These are phyloP conservation scores for Tiliacea citrago DNA, from an alignment of 2,888 invertebrate genomes.

Conservation along the genomic window DNA sequence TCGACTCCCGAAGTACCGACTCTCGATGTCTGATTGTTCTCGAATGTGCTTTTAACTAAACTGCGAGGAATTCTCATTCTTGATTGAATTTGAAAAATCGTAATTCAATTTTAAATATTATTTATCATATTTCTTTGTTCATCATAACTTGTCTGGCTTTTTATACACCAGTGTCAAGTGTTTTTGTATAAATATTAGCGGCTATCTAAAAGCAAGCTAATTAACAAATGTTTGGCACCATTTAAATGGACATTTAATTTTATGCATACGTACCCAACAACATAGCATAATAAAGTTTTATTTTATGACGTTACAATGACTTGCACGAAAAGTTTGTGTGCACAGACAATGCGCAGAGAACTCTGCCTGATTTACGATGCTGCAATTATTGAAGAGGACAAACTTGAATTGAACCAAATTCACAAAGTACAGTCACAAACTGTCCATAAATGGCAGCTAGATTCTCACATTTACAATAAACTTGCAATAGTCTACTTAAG, in stretches of 20 bases:
- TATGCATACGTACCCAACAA: neutral
- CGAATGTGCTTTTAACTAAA: constrained; percentile 5
- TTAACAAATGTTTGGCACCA: neutral
- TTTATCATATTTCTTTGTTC: neutral
- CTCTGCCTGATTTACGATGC: neutral
- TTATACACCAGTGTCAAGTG: constrained; percentile 19
- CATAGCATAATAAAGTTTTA: neutral
- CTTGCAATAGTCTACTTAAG: neutral
- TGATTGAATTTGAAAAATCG: constrained; percentile 5
- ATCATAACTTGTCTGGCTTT: neutral
- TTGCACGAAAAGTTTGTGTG: neutral
- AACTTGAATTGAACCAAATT: neutral
- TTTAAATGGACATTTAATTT: neutral
- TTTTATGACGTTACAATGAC: neutral
- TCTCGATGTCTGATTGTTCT: constrained; percentile 21
- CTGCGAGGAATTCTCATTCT: neutral
- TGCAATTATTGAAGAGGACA: neutral
- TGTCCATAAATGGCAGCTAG: neutral
- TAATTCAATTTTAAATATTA: constrained; percentile 14
- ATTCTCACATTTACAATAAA: neutral
- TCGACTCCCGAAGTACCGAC: neutral
- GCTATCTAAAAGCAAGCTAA: neutral
- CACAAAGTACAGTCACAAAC: too few relatives aligned
- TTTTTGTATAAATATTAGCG: neutral
- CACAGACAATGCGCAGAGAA: neutral